These are phyloP conservation scores for Neoarius graeffei DNA, from an alignment of 2,113 vertebrate genomes.

Conservation along the genomic window DNA sequence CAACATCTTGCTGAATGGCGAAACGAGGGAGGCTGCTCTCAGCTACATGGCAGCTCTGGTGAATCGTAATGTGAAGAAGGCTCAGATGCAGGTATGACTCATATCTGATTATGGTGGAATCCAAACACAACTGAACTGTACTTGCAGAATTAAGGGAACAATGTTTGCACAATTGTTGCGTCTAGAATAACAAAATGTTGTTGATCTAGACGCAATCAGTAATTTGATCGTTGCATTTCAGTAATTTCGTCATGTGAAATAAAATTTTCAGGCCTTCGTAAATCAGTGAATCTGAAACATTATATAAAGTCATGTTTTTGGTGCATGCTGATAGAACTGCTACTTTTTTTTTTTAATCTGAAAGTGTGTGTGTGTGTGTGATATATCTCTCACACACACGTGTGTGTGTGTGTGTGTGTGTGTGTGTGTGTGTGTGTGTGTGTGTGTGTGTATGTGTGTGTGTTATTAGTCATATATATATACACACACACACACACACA, in stretches of 20 bases:
- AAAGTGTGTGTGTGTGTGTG: not conserved
- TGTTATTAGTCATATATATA: no score
- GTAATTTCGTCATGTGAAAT: not conserved
- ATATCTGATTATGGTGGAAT: not conserved
- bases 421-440: no score
- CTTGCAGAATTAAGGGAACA: not conserved
- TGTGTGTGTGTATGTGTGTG: no score
- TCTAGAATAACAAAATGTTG: not conserved
- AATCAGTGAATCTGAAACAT: not conserved
- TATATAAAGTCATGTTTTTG: not conserved
- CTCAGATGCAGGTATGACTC: slow-evolving; percentile 91
- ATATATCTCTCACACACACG: no score
- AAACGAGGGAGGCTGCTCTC: slow-evolving; percentile 92
- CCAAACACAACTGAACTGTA: not conserved
- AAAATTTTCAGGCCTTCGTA: not conserved
- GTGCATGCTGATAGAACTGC: not conserved
- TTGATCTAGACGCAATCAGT: not conserved
- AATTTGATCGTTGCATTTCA: not conserved
- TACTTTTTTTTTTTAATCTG: not conserved
- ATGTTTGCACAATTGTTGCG: not conserved
- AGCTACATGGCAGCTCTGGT: slow-evolving; percentile 94
- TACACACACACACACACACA: no score
- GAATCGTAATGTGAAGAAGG: slow-evolving; percentile 96
- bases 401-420: not conserved
- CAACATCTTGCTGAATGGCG: slow-evolving; percentile 90